These are phyloP conservation scores for Dicycla oo DNA, from an alignment of 2,888 invertebrate genomes.

Conservation along the genomic window DNA sequence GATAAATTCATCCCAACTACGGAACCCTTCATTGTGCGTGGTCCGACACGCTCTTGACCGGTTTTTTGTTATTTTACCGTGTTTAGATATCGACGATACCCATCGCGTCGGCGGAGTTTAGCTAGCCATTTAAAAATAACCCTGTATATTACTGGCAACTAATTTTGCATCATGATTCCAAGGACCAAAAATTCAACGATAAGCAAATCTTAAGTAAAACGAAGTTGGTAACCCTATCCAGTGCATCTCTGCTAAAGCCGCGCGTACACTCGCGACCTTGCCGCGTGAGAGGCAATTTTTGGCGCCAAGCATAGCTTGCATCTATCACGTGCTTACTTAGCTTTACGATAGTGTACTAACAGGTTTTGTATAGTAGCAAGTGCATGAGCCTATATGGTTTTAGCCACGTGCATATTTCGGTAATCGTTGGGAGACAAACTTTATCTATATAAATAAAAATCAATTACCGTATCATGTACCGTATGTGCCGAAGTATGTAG, in stretches of 20 bases:
- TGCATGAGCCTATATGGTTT: neutral
- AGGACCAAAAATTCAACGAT: neutral
- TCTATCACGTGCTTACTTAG: constrained; percentile 41
- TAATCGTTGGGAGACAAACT: neutral
- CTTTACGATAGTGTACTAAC: constrained; percentile 31
- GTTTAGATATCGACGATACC: no score
- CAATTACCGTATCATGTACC: no score
- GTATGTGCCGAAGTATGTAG: no score
- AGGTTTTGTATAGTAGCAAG: constrained; percentile 18
- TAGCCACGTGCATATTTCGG: constrained; percentile 6
- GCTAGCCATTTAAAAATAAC: no score
- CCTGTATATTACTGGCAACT: no score
- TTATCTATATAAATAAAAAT: no score
- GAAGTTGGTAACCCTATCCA: constrained; percentile 54
- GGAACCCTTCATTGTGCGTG: no score
- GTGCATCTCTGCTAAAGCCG: constrained; percentile 64
- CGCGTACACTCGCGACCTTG: constrained; percentile 68
- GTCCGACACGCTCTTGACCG: no score
- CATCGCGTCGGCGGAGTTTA: no score
- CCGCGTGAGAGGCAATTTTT: constrained; percentile 69
- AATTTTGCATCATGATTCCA: no score
- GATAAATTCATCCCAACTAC: no score
- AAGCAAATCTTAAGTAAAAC: neutral
- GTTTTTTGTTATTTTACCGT: no score
- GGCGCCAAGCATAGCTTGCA: constrained; percentile 64